phyloP scores from a whole-genome alignment of 2,888 invertebrate genomes.

The Sesia bembeciformis region DNA sequence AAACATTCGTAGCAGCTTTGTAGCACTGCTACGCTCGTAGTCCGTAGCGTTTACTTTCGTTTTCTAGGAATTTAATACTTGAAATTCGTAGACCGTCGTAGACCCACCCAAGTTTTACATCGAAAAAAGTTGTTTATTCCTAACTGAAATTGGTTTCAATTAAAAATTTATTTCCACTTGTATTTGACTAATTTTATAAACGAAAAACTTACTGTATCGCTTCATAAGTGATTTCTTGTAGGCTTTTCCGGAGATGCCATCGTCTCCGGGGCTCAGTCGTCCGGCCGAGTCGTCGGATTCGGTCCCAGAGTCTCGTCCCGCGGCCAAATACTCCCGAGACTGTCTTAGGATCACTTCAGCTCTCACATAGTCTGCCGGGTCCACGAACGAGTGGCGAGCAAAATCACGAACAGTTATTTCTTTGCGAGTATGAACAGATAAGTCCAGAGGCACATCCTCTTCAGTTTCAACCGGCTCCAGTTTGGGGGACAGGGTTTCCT shows the following conservation, averaged over 20 bases:
- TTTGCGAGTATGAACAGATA: slow-evolving; percentile 75
- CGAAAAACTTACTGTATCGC: slow-evolving; percentile 89
- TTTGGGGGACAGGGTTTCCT: slow-evolving; percentile 28
- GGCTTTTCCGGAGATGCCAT: slow-evolving; percentile 72
- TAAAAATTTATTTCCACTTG: too few species aligned
- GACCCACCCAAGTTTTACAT: too few species aligned
- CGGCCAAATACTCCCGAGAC: slow-evolving; percentile 62
- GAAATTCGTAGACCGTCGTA: too few species aligned
- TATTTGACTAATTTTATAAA: too few species aligned
- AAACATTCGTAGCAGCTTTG: neutral
- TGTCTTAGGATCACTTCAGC: slow-evolving; percentile 64
- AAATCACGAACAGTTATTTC: slow-evolving; percentile 68
- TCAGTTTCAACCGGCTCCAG: slow-evolving; percentile 23
- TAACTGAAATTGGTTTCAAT: too few species aligned
- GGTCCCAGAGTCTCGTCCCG: slow-evolving; percentile 80
- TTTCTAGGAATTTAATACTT: neutral
- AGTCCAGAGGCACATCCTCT: slow-evolving; percentile 84
- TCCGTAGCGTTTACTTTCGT: neutral
- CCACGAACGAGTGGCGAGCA: slow-evolving; percentile 63
- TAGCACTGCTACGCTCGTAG: neutral
- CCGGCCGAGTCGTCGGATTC: slow-evolving; percentile 89
- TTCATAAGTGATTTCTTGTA: slow-evolving; percentile 96
- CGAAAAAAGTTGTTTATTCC: too few species aligned
- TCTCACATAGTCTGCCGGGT: slow-evolving; percentile 66
- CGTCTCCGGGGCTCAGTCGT: slow-evolving; percentile 76